phyloP scores from a whole-genome alignment of 92 coral and sea anemone species.

The Muricea muricata region DNA sequence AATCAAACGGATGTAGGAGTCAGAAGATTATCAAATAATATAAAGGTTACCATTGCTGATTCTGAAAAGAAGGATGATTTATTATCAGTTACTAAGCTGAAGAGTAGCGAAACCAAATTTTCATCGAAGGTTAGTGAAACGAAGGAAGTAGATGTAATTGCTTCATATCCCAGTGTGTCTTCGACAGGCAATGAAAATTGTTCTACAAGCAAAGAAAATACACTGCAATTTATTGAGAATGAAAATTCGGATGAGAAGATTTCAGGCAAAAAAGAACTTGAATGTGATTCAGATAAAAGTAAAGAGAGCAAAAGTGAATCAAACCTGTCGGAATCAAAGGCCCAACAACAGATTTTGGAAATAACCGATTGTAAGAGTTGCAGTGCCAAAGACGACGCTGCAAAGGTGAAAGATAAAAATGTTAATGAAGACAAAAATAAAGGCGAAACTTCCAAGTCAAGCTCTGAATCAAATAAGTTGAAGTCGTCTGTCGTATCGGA shows the following conservation, averaged over 20 bases:
- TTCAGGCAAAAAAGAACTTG: not conserved
- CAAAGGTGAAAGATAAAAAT: not conserved
- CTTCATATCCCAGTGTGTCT: not conserved
- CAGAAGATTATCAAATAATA: not conserved
- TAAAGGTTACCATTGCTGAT: not conserved
- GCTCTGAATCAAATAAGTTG: not conserved
- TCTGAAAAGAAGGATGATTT: not conserved
- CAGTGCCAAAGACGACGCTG: not conserved
- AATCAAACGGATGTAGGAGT: not conserved
- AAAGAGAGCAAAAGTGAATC: not conserved
- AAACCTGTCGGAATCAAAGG: not conserved
- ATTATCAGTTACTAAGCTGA: not conserved
- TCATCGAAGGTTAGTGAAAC: not conserved
- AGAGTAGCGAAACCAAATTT: not conserved
- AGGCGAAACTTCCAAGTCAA: not conserved
- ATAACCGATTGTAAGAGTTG: too few relatives aligned
- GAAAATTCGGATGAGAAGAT: not conserved
- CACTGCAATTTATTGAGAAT: not conserved
- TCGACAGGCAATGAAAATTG: not conserved
- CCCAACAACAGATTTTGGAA: not conserved
- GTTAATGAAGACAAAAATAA: not conserved
- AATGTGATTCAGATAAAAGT: not conserved
- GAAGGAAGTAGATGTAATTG: not conserved
- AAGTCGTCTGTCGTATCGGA: not conserved
- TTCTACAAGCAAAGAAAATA: not conserved